Evolutionary conservation across 2,888 invertebrate genomes (phyloP).

Genomic region (Sminthurides aquaticus): DNA sequence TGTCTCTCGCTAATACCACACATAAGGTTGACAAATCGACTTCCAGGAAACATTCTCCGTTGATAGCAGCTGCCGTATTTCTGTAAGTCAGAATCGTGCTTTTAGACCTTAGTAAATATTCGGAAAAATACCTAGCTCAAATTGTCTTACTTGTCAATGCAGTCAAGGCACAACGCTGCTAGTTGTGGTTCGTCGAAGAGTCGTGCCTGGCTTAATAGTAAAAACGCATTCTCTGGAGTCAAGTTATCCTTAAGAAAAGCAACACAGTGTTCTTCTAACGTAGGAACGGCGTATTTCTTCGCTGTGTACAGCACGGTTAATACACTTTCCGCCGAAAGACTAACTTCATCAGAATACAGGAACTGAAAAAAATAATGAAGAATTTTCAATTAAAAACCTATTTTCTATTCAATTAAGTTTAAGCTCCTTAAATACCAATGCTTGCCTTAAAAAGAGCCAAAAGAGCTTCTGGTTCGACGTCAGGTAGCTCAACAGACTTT

Average conservation of each 20-base stretch:
- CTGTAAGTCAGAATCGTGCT: constrained; percentile 54
- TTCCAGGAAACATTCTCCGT: constrained; percentile 73
- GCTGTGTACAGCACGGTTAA: constrained; percentile 77
- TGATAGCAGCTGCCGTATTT: constrained; percentile 68
- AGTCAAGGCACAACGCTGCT: constrained; percentile 69
- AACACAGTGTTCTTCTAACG: constrained; percentile 73
- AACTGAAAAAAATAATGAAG: constrained; percentile 48
- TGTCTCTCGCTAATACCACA: constrained; percentile 68
- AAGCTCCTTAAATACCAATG: constrained; percentile 1
- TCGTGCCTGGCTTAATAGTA: constrained; percentile 67
- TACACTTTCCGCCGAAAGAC: constrained; percentile 74
- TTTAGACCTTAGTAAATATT: too few species aligned
- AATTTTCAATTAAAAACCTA: too few species aligned
- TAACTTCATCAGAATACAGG: constrained; percentile 72
- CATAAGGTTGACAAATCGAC: constrained; percentile 71
- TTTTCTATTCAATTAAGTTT: neutral
- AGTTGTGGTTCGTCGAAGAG: constrained; percentile 75
- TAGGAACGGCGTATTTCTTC: constrained; percentile 78
- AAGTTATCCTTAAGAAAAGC: constrained; percentile 67
- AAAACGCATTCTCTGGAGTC: constrained; percentile 73
- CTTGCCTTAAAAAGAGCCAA: constrained; percentile 57
- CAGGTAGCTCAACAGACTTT: constrained; percentile 61
- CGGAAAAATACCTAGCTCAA: constrained; percentile 61
- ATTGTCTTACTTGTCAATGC: constrained; percentile 64
- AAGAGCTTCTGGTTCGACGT: constrained; percentile 75